Conservation (phyloP, 2,797 vertebrate genomes). For the Pipistrellus pygmaeus region DNA sequence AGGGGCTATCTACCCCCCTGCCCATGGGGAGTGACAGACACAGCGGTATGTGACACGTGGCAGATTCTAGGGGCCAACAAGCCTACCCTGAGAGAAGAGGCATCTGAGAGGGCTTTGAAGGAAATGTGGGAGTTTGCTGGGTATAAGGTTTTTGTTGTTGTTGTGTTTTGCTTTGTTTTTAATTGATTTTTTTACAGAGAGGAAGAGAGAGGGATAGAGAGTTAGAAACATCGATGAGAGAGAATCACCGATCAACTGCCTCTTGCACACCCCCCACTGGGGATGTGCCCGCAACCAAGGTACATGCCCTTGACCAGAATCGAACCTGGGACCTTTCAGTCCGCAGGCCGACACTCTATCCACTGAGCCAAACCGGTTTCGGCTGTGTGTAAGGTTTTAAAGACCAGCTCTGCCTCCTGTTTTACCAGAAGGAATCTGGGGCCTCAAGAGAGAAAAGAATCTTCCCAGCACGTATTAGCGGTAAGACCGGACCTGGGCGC, state of each 20-base stretch:
- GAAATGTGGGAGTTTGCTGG: background rate
- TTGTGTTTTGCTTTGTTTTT: no score
- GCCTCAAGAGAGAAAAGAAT: background rate
- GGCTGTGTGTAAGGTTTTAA: background rate
- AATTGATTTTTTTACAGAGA: no score
- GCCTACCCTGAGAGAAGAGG: background rate
- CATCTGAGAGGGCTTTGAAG: background rate
- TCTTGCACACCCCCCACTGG: no score
- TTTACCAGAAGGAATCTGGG: background rate
- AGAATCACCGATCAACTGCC: no score
- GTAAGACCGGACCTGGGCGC: background rate
- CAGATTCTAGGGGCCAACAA: background rate
- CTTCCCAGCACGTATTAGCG: rapidly evolving
- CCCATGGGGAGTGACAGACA: background rate
- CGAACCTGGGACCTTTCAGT: no score
- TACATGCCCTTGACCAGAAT: no score
- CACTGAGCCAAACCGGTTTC: no score
- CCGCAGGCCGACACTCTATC: no score
- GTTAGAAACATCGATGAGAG: no score
- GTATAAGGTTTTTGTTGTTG: no score
- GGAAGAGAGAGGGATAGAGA: no score
- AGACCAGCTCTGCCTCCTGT: background rate
- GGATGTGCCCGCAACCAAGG: no score
- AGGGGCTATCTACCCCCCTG: background rate
- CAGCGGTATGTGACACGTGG: rapidly evolving